phyloP scores from a whole-genome alignment of 1,140 invertebrate species.

The Antheraea mylitta region DNA sequence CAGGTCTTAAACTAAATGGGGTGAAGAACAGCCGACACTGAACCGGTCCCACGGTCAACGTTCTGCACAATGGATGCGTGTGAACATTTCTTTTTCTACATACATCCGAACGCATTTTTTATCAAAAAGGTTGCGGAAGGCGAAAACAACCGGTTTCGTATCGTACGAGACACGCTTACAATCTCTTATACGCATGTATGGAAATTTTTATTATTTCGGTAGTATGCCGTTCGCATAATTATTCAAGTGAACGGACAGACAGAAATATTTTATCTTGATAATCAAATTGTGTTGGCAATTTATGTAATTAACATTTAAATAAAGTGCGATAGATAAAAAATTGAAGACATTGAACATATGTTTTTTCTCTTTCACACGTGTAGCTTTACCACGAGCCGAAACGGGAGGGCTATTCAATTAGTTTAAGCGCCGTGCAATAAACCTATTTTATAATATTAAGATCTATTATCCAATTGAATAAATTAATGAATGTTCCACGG shows the following conservation, averaged over 20 bases:
- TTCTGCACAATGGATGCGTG: constrained; percentile 26
- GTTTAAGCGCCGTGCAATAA: too few relatives aligned
- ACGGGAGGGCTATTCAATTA: too few relatives aligned
- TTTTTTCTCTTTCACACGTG: not conserved
- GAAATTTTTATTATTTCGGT: not conserved
- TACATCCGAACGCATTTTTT: constrained; percentile 7
- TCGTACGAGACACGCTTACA: too few relatives aligned
- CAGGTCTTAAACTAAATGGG: not conserved
- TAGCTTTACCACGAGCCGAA: too few relatives aligned
- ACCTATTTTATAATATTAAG: too few relatives aligned
- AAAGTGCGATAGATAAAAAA: not conserved
- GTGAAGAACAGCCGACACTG: not conserved
- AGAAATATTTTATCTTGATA: not conserved
- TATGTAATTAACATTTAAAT: not conserved
- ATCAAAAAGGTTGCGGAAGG: not conserved
- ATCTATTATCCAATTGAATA: too few relatives aligned
- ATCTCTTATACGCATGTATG: not conserved
- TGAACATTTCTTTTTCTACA: constrained; percentile 18
- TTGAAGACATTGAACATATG: not conserved
- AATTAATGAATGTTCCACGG: too few relatives aligned
- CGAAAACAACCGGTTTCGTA: not conserved
- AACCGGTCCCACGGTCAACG: constrained; percentile 50
- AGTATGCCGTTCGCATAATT: not conserved
- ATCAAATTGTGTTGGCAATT: not conserved
- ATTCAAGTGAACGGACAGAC: not conserved